Evolutionary conservation across 2,888 invertebrate genomes (phyloP).

Genomic region (Sepiola atlantica): DNA sequence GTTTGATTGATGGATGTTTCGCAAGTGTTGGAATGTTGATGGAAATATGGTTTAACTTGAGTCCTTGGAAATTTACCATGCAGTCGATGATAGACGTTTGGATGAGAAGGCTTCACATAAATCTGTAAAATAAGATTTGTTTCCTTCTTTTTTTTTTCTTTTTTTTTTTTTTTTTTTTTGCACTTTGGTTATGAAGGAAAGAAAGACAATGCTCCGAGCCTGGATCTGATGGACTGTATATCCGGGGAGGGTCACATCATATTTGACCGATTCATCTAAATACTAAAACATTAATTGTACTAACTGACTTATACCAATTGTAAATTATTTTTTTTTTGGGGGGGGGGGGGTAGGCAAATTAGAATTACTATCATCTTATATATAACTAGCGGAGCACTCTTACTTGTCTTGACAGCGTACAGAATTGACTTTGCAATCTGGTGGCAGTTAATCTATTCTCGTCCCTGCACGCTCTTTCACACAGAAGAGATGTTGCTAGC

Average conservation of each 20-base stretch:
- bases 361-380: no score
- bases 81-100: background rate
- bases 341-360: no score
- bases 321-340: no score
- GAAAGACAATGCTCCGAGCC: background rate
- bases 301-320: background rate
- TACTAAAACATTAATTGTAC: background rate
- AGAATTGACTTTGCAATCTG: no score
- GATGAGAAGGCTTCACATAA: background rate
- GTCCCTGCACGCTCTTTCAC: no score
- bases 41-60: background rate
- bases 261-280: background rate
- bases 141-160: no score
- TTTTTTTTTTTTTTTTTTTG: background rate
- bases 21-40: background rate
- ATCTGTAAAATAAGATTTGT: background rate
- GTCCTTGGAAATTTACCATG: background rate
- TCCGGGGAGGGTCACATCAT: background rate
- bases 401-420: no score
- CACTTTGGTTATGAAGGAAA: background rate
- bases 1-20: background rate
- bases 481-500: no score
- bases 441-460: no score
- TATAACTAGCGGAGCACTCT: no score
- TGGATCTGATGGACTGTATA: background rate